phyloP scores from a whole-genome alignment of 2,113 vertebrate species.

The Petroica traversi region DNA sequence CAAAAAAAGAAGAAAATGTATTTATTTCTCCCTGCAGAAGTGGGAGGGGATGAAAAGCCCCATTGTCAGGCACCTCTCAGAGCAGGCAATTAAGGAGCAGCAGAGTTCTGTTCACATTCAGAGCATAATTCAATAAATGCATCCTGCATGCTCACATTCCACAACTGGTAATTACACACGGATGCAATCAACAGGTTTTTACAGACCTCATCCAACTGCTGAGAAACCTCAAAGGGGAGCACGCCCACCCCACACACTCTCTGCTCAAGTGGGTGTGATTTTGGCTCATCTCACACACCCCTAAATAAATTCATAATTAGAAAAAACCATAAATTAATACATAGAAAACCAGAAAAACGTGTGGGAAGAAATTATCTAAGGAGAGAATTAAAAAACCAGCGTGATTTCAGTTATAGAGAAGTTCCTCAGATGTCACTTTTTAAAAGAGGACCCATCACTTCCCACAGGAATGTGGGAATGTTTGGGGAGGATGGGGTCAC shows the following conservation, averaged over 20 bases:
- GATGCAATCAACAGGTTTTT: slow-evolving; percentile 52
- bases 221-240: background rate
- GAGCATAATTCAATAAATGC: slow-evolving; percentile 57
- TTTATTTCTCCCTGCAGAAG: background rate
- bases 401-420: background rate
- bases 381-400: background rate
- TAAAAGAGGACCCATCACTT: background rate
- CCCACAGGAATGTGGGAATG: background rate
- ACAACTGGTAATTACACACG: slow-evolving; percentile 34
- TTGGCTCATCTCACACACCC: background rate
- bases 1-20: background rate
- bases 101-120: background rate
- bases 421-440: background rate
- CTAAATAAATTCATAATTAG: background rate
- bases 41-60: background rate
- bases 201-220: background rate
- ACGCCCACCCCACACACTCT: background rate
- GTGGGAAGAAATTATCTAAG: background rate
- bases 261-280: background rate
- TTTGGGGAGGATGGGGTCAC: background rate
- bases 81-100: background rate
- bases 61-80: background rate
- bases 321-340: background rate
- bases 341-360: background rate
- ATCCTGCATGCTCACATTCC: background rate